Base-by-base conservation (phyloP, 2,113 vertebrate genomes). In the Halcyon malimbica region DNA sequence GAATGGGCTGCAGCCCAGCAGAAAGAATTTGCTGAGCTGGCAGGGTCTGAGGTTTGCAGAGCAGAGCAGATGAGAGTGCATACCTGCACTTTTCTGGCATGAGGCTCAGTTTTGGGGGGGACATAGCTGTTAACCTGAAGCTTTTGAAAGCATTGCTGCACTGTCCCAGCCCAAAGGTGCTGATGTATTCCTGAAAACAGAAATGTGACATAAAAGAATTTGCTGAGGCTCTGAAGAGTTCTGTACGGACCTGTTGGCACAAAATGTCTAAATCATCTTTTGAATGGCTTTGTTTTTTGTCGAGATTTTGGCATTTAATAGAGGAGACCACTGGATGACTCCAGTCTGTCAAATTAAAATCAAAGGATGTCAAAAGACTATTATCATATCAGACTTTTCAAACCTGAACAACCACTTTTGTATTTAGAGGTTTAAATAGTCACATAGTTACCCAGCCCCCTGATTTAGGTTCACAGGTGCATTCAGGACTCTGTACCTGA, bases 1-100 rank as follows among this genome's bases (percentile, higher is more conserved):
- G 59, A 74, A 94, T 74, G 79, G 87, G 88, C 95, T 96, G 89
- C 96, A 95, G 90, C 91, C 91, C 85, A 73, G 74, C 76, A 74
- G 89, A 87, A 96, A 81, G 97, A 97, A 97, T 97, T 95, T 91
- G 97, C 97, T 96, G 96, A 97, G 93, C 80, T 89, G 82, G 77
- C 71, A 87, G 93, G 83, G 80, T 68, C 88, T 94, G 94, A 95
- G 92, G 89, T 95, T 96, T 96, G 95, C 87, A 97, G 87, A 97
- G 92, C 94, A 95, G 94, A 95, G 91, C 91, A 93, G 87, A 93
- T 94, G 77, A 97, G 95, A 95, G 67, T 80, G 87, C 96, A 95
- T 97, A 97, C 96, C 96, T 97, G 92, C 94, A 92, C 83, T 92
- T 97, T 97, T 97, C 80, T 87, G 94, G 71, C 90, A 88, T 88